Percentiles rank a stretch among this genome's conserved stretches.
Evolutionary conservation across 2,888 invertebrate species (phyloP).

Genomic region (Drosophila monieri): DNA sequence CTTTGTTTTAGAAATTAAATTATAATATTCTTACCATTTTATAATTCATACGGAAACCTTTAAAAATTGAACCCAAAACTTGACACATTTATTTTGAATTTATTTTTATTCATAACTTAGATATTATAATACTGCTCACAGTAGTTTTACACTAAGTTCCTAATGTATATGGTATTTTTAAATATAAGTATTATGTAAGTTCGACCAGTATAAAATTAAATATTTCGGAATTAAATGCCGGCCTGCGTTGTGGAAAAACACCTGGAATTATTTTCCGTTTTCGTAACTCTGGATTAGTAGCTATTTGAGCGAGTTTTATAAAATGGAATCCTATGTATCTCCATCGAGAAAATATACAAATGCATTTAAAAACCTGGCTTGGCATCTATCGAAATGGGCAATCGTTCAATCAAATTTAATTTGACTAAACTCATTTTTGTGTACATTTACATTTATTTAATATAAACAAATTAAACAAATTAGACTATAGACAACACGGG

Average conservation of each 20-base stretch:
- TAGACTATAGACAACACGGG: not conserved
- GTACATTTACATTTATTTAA: slow-evolving; percentile 2
- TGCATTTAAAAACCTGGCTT: slow-evolving; percentile 20
- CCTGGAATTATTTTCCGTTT: slow-evolving; percentile 15
- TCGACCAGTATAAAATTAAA: slow-evolving; percentile 38
- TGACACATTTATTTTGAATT: slow-evolving; percentile 19
- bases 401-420: slow-evolving; percentile 27
- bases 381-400: slow-evolving; percentile 17
- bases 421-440: slow-evolving; percentile 21
- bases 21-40: too few species aligned
- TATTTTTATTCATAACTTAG: slow-evolving; percentile 38
- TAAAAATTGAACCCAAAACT: not conserved
- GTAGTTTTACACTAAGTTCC: slow-evolving; percentile 37
- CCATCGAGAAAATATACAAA: slow-evolving; percentile 18
- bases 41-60: too few species aligned
- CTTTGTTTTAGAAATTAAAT: too few species aligned
- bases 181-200: slow-evolving; percentile 41
- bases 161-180: slow-evolving; percentile 39
- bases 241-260: slow-evolving; percentile 33
- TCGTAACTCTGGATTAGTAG: slow-evolving; percentile 19
- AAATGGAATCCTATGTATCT: not conserved
- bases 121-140: slow-evolving; percentile 40
- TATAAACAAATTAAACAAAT: slow-evolving; percentile 9
- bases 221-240: slow-evolving; percentile 35
- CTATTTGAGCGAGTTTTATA: slow-evolving; percentile 27